Percentiles rank a stretch among this genome's conserved stretches.
Evolutionary conservation across 2,888 invertebrate species (phyloP).

Genomic region (Stenchaetothrips biformis): DNA sequence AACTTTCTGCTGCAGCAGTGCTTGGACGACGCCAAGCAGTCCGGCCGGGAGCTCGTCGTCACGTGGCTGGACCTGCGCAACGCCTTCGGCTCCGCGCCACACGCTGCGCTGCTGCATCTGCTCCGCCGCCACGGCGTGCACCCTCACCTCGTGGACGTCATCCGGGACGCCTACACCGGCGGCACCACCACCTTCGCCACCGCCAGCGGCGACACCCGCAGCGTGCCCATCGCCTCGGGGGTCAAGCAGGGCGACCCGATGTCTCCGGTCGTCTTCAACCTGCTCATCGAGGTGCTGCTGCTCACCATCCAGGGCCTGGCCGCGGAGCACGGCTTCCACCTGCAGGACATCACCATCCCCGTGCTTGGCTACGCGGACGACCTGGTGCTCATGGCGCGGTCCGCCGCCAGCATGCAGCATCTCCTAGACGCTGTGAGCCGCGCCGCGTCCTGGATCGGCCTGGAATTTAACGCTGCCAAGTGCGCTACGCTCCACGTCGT

Average conservation of each 20-base stretch:
- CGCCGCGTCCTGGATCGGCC: slow-evolving; percentile 35
- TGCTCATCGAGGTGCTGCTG: slow-evolving; percentile 38
- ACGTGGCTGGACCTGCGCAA: too few species aligned
- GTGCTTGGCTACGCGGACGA: slow-evolving; percentile 38
- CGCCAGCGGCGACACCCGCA: slow-evolving; percentile 35
- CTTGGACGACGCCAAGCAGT: too few species aligned
- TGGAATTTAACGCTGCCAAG: slow-evolving; percentile 41
- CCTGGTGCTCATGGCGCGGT: slow-evolving; percentile 33
- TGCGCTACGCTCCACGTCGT: slow-evolving; percentile 39
- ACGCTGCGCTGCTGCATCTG: too few species aligned
- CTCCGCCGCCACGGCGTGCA: too few species aligned
- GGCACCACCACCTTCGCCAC: slow-evolving; percentile 32
- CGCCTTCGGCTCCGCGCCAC: too few species aligned
- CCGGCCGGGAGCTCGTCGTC: too few species aligned
- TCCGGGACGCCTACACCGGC: too few species aligned
- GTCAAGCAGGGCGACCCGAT: not conserved
- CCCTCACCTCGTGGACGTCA: too few species aligned
- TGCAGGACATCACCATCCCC: not conserved
- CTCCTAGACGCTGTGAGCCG: slow-evolving; percentile 1
- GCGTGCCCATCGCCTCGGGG: slow-evolving; percentile 39
- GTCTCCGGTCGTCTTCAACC: not conserved
- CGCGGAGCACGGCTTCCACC: not conserved
- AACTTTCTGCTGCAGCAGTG: too few species aligned
- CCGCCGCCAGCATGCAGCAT: slow-evolving; percentile 20
- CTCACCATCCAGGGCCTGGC: not conserved